phyloP scores from a whole-genome alignment of 2,797 vertebrate species.

The Eulemur mongoz region DNA sequence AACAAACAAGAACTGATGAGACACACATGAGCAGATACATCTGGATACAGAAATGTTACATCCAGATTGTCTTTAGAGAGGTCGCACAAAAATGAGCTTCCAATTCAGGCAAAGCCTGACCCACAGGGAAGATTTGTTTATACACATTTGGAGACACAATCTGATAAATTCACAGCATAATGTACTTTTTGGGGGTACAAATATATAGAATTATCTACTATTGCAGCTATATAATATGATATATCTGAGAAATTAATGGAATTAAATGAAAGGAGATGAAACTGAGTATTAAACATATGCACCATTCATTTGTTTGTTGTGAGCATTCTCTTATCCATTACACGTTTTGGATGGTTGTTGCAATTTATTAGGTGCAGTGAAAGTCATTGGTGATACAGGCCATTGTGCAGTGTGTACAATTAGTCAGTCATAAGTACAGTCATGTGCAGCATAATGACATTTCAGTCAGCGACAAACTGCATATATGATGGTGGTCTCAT shows the following conservation, averaged over 20 bases:
- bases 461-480: neutral
- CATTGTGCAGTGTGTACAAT: neutral
- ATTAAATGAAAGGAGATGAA: neutral
- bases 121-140: too few species aligned
- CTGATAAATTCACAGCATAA: neutral
- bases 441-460: neutral
- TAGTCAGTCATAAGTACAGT: neutral
- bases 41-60: neutral
- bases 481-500: neutral
- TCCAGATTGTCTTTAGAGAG: neutral
- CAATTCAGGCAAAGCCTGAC: neutral
- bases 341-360: neutral
- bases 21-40: neutral
- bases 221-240: neutral
- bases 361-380: neutral
- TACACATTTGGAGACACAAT: neutral
- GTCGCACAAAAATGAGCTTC: neutral
- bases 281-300: neutral
- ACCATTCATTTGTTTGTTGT: neutral
- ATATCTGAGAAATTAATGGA: neutral
- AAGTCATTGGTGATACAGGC: neutral
- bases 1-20: neutral
- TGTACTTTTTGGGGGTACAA: neutral
- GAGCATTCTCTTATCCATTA: neutral
- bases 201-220: neutral